Percentiles rank a stretch among this genome's conserved stretches.
Conservation (phyloP, 2,888 invertebrate genomes). For the Eulithis testata region DNA sequence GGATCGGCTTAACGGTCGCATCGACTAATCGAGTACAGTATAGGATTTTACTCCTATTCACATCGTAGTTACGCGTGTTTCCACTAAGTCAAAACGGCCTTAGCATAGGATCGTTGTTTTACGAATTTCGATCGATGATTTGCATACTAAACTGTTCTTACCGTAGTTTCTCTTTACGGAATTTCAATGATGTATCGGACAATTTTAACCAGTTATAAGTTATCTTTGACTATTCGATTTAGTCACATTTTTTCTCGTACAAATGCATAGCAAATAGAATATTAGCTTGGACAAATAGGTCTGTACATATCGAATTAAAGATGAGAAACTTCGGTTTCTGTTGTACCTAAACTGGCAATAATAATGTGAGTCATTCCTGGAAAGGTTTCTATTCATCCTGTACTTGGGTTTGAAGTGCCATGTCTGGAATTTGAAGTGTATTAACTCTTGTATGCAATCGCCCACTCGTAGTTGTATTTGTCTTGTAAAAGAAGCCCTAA, state of each 20-base stretch:
- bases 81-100: conserved; percentile 33
- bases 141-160: conserved; percentile 38
- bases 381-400: conserved; percentile 40
- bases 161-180: conserved; percentile 40
- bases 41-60: conserved; percentile 45
- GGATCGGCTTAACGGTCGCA: conserved; percentile 35
- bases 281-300: conserved; percentile 45
- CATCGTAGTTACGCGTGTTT: conserved; percentile 39
- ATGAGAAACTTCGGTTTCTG: conserved; percentile 46
- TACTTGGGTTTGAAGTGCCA: conserved; percentile 66
- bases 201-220: conserved; percentile 18
- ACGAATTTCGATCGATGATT: conserved; percentile 42
- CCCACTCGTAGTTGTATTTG: conserved; percentile 19
- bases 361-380: conserved; percentile 47
- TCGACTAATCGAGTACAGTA: conserved; percentile 50
- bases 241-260: conserved; percentile 34
- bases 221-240: conserved; percentile 15
- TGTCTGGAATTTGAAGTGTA: conserved; percentile 53
- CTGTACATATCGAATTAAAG: conserved; percentile 59
- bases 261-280: conserved; percentile 35
- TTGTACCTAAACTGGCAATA: conserved; percentile 46
- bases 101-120: conserved; percentile 21
- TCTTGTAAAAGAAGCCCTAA: conserved; percentile 3
- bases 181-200: conserved; percentile 34
- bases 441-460: conserved; percentile 30